These are phyloP conservation scores for Plagiodera versicolora DNA, from an alignment of 2,888 invertebrate species.

Conservation along the genomic window DNA sequence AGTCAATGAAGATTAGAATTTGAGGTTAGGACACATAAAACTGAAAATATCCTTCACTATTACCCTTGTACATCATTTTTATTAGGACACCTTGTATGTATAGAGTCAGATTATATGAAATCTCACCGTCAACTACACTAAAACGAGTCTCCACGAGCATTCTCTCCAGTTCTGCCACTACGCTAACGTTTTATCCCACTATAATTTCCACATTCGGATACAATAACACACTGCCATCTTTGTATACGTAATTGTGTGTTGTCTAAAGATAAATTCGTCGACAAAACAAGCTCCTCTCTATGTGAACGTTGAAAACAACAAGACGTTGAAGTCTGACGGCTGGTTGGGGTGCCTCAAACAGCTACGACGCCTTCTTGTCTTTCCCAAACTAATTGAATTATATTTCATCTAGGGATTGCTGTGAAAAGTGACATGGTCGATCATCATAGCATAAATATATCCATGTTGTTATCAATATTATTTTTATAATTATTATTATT, in stretches of 20 bases:
- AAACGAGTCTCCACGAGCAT: not conserved
- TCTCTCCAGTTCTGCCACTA: not conserved
- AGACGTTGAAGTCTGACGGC: constrained; percentile 37
- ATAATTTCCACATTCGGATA: constrained; percentile 48
- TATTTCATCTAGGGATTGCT: not conserved
- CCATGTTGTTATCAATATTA: too few species aligned
- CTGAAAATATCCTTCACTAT: too few species aligned
- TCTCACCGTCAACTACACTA: too few species aligned
- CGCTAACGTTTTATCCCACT: constrained; percentile 3
- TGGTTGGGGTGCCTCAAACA: constrained; percentile 30
- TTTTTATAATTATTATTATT: too few species aligned
- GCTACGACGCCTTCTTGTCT: constrained; percentile 50
- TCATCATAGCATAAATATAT: too few species aligned
- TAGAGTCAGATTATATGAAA: too few species aligned
- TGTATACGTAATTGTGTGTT: constrained; percentile 51
- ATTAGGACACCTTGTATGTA: too few species aligned
- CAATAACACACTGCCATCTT: constrained; percentile 51
- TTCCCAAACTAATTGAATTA: constrained; percentile 40
- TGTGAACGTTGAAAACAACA: constrained; percentile 43
- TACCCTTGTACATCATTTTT: too few species aligned
- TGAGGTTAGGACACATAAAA: too few species aligned
- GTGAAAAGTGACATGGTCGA: too few species aligned
- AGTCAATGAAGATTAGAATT: too few species aligned
- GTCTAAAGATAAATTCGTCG: constrained; percentile 51
- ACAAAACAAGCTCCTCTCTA: constrained; percentile 46